Conservation (phyloP, 2,797 vertebrate species). For the Oreonectes daqikongensis region DNA sequence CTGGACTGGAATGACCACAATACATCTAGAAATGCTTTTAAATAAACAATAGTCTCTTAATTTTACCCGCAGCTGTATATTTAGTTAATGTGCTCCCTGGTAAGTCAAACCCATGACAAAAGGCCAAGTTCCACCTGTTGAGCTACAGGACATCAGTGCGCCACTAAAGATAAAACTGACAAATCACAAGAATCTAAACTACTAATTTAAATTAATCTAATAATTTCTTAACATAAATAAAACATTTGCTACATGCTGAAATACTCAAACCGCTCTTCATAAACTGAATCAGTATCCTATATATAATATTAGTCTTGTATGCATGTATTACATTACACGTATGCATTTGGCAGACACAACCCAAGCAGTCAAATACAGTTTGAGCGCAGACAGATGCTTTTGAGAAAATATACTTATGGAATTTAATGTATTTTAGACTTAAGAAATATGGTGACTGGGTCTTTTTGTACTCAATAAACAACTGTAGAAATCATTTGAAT, state of each 20-base stretch:
- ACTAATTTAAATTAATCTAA: too few species aligned
- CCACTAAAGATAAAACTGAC: not conserved
- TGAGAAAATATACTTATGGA: not conserved
- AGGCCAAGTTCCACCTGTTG: too few species aligned
- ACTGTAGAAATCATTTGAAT: not conserved
- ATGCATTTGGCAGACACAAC: not conserved
- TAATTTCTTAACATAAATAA: not conserved
- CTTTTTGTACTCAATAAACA: not conserved
- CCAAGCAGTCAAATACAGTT: not conserved
- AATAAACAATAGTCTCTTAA: too few species aligned
- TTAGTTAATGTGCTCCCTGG: too few species aligned
- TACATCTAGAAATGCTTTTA: too few species aligned
- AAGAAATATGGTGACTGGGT: not conserved
- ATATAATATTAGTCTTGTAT: not conserved
- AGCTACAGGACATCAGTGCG: not conserved
- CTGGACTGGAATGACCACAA: too few species aligned
- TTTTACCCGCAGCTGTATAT: too few species aligned
- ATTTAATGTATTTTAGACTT: not conserved
- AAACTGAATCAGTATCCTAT: too few species aligned
- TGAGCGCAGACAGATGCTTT: not conserved
- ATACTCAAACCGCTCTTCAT: not conserved
- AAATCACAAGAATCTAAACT: not conserved
- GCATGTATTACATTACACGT: too few species aligned
- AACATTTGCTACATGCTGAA: not conserved
- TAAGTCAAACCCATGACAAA: too few species aligned